Percentiles rank a stretch among this genome's conserved stretches.
Evolutionary conservation across 2,113 vertebrate genomes (phyloP).

Genomic region (Procavia capensis): DNA sequence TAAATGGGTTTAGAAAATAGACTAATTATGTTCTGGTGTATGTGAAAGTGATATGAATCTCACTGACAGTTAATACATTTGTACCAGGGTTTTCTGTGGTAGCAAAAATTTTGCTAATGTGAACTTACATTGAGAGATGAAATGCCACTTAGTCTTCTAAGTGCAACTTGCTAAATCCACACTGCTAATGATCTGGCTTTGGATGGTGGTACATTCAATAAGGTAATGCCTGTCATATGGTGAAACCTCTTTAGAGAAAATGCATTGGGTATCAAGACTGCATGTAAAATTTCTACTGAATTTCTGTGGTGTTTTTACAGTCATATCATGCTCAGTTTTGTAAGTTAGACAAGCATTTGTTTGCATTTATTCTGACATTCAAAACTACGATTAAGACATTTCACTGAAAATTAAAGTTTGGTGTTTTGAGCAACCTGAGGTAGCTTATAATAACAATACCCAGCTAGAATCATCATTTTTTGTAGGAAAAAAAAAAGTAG

Average conservation of each 20-base stretch:
- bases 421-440: slow-evolving; percentile 23
- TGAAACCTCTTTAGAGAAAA: slow-evolving; percentile 2
- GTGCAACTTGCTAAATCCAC: neutral
- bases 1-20: neutral
- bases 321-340: neutral
- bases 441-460: slow-evolving; percentile 21
- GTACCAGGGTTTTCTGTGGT: neutral
- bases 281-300: neutral
- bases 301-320: neutral
- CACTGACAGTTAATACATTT: neutral
- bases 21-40: neutral
- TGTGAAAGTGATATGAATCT: neutral
- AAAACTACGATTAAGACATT: neutral
- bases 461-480: neutral
- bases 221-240: neutral
- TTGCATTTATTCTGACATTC: neutral
- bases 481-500: slow-evolving; percentile 51
- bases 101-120: neutral
- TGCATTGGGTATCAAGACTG: neutral
- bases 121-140: neutral
- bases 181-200: neutral
- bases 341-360: neutral
- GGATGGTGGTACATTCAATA: neutral
- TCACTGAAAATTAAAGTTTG: slow-evolving; percentile 20
- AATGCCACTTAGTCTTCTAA: neutral